Base-by-base conservation (phyloP, 2,113 vertebrate species). In the Chaetodon trifascialis region DNA sequence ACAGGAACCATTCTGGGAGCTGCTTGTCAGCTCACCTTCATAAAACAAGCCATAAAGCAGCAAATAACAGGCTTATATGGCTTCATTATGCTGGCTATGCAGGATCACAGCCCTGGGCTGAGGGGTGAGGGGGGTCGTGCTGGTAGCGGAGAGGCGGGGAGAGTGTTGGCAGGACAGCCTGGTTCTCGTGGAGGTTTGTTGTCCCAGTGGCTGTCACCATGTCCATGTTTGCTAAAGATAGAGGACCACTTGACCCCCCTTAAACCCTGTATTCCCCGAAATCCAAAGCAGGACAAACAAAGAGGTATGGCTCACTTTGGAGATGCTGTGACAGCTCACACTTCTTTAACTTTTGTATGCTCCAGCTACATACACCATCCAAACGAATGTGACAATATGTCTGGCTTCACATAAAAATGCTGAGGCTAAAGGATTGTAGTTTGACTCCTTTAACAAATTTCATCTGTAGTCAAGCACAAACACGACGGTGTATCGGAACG, bases 1-100 rank as follows among this genome's bases (percentile, higher is more conserved):
- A 96, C 96, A 96, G 97, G 96, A 96, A 96, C 93, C 88, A 92
- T 96, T 95, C 93, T 93, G 95, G 93, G 95, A 94, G 92, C 92
- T 90, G 88, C 94, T 94, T 30, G 68, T 95, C 94, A 94, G 94
- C 95, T 95, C 92, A 94, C 95, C 96, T 97, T 96, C 95, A 95
- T 95, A 95, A 94, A 96, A 95, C 95, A 95, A 96, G 95, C 88
- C 90, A 91, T 96, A 95, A 96, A 96, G 90, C 90, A 73, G 93
- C 93, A 94, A 95, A 93, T 92, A 93, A 92, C 92, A 94, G 95
- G 93, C 95, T 95, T 96, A 96, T 96, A 96, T 87, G 93, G 92
- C 93, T 95, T 95, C 95, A 95, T 96, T 96, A 95, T 95, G 89
- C 86, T 80, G 65, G 88, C 91, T 71, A 86, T 88, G 91, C 79